phyloP scores from a whole-genome alignment of 2,888 invertebrate species.

The Noctua janthina region DNA sequence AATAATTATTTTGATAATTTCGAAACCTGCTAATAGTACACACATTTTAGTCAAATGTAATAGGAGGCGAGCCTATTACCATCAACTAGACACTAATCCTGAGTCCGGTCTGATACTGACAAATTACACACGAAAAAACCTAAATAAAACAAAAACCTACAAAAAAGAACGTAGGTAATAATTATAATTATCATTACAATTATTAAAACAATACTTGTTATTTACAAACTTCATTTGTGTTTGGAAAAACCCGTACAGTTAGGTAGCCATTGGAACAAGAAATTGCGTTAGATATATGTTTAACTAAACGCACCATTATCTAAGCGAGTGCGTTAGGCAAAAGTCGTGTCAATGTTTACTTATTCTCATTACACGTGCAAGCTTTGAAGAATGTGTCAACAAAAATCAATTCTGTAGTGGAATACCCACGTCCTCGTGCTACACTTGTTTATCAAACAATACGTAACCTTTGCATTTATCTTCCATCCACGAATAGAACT shows the following conservation, averaged over 20 bases:
- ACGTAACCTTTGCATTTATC: slow-evolving; percentile 16
- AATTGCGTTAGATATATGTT: background rate
- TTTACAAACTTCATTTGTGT: background rate
- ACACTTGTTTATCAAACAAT: slow-evolving; percentile 6
- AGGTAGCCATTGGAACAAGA: slow-evolving; percentile 1
- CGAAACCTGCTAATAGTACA: no score
- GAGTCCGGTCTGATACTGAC: background rate
- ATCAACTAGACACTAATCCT: background rate
- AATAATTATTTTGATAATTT: no score
- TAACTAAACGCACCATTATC: slow-evolving; percentile 12
- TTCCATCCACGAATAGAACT: slow-evolving; percentile 4
- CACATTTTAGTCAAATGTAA: background rate
- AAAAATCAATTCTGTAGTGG: background rate
- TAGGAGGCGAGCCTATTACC: background rate
- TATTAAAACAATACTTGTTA: background rate
- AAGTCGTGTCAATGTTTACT: slow-evolving; percentile 26
- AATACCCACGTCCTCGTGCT: background rate
- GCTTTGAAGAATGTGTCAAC: slow-evolving; percentile 17
- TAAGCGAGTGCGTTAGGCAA: background rate
- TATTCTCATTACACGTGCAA: slow-evolving; percentile 30
- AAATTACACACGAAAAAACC: background rate
- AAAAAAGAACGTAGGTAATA: background rate
- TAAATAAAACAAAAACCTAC: background rate
- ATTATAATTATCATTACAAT: background rate
- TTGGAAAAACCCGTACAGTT: background rate